Conservation (phyloP, 53 echinoderm and acorn worm genomes). For the Holothuria scabra region DNA sequence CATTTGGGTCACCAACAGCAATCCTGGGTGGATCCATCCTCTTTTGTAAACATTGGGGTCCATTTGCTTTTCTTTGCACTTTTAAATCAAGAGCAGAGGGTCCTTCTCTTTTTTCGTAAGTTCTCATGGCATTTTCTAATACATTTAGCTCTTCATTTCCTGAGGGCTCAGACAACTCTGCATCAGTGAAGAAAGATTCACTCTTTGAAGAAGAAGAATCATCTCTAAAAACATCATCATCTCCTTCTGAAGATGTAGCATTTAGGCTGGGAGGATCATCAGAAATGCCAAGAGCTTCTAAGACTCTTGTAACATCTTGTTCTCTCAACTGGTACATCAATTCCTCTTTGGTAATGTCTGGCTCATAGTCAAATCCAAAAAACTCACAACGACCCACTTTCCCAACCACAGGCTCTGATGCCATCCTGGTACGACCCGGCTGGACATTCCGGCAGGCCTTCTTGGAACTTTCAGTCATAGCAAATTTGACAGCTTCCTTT, state of each 20-base stretch:
- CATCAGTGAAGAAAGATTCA: slow-evolving; percentile 65
- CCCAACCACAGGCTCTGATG: slow-evolving; percentile 34
- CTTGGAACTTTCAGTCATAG: slow-evolving; percentile 43
- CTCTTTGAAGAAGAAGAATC: slow-evolving; percentile 57
- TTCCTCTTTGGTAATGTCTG: slow-evolving; percentile 62
- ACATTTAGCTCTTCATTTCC: background rate
- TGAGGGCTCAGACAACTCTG: slow-evolving; percentile 32
- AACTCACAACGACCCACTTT: slow-evolving; percentile 28
- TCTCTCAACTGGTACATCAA: slow-evolving; percentile 66
- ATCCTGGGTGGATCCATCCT: too few species aligned
- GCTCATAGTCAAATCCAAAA: slow-evolving; percentile 51
- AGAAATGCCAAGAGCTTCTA: slow-evolving; percentile 78
- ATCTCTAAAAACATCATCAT: slow-evolving; percentile 53
- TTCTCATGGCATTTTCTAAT: background rate
- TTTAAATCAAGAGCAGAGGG: too few species aligned
- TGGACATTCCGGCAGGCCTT: background rate
- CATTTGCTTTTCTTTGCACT: too few species aligned
- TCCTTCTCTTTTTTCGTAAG: too few species aligned
- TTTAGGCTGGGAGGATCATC: slow-evolving; percentile 51
- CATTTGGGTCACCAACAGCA: too few species aligned
- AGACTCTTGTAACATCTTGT: slow-evolving; percentile 71
- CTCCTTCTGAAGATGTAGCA: slow-evolving; percentile 42
- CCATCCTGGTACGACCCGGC: slow-evolving; percentile 8
- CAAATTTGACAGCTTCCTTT: slow-evolving; percentile 35
- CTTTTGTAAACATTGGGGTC: too few species aligned